Evolutionary conservation across 2,797 vertebrate genomes (phyloP), one percentile per base, ranked within the genome.

Genomic region (Hafferia zeledoni): DNA sequence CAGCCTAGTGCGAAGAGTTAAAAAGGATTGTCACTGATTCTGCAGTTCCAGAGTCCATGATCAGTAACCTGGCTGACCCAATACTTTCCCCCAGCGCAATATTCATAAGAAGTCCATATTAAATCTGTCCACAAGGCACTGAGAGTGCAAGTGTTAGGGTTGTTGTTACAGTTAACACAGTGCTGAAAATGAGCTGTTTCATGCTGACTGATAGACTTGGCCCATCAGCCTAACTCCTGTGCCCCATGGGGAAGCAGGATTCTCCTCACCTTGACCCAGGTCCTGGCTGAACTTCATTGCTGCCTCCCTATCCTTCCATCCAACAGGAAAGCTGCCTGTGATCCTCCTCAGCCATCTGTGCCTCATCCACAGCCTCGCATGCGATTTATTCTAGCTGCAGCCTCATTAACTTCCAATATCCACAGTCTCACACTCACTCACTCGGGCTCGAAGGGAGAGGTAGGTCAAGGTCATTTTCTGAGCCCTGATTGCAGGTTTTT

Each of bases 381-480:
- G 14, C 0, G 9, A 80, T 28, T 81, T 85, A 71, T 6, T 89
- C 41, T 44, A 68, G 53, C 87, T 69, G 72, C 61, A 86, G 55
- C 55, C 43, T 85, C 47, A 28, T 77, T 75, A 85, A 70, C 71
- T 89, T 89, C 46, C 90, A 71, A 27, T 74, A 43, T 53, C 20
- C 41, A 35, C 43, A 46, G 44, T 70, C 59, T 74, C 74, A 56
- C 49, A 47, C 0, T 2, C 44, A 23, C 30, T 77, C 59, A 82
- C 30, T 43, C 41, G 44, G 44, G 24, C 68, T 89, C 16, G 3
- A 74, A 89, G 39, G 19, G 35, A 87, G 75, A 89, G 57, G 72
- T n/a, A 72, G 68, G 35, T 27, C 87, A 95, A 94, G 85, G 90
- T 93, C 90, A 82, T 69, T 83, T 88, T 91, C 59, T 59, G 53